These are phyloP conservation scores for Gallirallus australis DNA, from an alignment of 2,797 vertebrate species.

Conservation along the genomic window DNA sequence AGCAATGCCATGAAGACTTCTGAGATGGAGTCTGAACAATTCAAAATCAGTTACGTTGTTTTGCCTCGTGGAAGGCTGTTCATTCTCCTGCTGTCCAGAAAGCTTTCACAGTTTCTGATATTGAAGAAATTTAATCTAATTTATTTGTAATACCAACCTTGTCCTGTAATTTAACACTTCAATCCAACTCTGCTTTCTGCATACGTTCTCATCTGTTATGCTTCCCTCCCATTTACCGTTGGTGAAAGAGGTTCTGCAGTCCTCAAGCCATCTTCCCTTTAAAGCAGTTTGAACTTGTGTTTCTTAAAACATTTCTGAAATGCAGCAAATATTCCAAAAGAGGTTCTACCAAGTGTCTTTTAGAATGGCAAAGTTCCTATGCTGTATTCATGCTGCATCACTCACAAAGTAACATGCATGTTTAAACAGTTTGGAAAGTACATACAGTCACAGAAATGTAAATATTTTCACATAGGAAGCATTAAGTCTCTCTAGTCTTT, in stretches of 20 bases:
- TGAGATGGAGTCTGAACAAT: background rate
- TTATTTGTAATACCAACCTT: background rate
- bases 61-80: background rate
- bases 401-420: background rate
- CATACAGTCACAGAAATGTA: background rate
- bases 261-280: background rate
- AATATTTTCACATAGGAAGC: background rate
- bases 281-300: background rate
- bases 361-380: background rate
- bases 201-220: accelerated
- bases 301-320: background rate
- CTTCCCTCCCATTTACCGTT: background rate
- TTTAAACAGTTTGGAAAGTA: background rate
- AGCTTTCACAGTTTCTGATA: background rate
- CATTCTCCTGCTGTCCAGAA: background rate
- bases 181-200: background rate
- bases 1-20: background rate
- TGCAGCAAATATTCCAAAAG: background rate
- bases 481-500: background rate
- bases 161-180: background rate
- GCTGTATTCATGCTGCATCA: background rate
- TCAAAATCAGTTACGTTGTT: background rate
- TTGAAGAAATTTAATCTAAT: background rate
- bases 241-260: background rate
- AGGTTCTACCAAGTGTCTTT: background rate